Evolutionary conservation across 2,888 invertebrate genomes (phyloP).

Genomic region (Patella pellucida): DNA sequence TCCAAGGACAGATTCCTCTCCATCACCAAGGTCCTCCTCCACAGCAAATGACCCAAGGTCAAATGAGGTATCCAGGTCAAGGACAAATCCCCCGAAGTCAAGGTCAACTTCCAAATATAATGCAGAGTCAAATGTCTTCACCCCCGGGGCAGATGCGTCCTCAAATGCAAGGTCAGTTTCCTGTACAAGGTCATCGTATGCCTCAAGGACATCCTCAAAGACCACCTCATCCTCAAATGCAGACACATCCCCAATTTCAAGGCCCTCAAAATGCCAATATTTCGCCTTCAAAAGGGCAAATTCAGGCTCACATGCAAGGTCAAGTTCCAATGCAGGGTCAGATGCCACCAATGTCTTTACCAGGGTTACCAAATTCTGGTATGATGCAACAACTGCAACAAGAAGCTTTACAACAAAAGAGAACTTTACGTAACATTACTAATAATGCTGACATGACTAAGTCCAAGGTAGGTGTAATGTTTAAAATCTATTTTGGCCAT

Average conservation of each 20-base stretch:
- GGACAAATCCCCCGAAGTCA: neutral
- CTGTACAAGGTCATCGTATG: neutral
- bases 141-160: constrained; percentile 8
- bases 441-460: constrained; percentile 62
- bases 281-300: neutral
- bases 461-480: neutral
- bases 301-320: neutral
- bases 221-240: neutral
- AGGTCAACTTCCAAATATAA: neutral
- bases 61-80: constrained; percentile 1
- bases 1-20: neutral
- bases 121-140: neutral
- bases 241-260: neutral
- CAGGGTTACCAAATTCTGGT: neutral
- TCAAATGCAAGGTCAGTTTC: constrained; percentile 13
- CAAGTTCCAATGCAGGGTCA: neutral
- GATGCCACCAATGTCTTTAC: neutral
- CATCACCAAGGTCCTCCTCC: constrained; percentile 6
- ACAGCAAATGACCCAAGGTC: neutral
- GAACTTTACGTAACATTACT: constrained; percentile 75
- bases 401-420: constrained; percentile 37
- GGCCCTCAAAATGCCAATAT: neutral
- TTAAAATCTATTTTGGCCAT: no score
- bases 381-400: constrained; percentile 28
- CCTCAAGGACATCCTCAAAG: neutral